These are phyloP conservation scores for Lagodon rhomboides DNA, from an alignment of 2,797 vertebrate species.

Conservation along the genomic window DNA sequence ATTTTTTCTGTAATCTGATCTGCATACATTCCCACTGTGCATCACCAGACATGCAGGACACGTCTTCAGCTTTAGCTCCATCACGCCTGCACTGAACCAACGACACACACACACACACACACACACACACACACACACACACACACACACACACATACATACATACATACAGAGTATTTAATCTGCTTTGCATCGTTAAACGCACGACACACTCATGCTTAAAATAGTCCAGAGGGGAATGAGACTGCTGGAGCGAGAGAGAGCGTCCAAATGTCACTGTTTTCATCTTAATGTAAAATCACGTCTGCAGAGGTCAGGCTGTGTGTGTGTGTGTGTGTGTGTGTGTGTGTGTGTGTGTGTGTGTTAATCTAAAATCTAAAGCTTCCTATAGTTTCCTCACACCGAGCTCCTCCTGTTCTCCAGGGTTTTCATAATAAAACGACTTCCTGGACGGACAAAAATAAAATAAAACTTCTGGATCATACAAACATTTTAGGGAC, in stretches of 20 bases:
- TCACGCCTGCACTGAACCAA: not conserved
- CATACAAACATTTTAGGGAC: not conserved
- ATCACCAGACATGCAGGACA: slow-evolving; percentile 15
- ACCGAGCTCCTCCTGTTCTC: not conserved
- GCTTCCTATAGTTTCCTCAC: slow-evolving; percentile 8
- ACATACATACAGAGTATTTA: slow-evolving; percentile 43
- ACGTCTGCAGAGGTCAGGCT: slow-evolving; percentile 44
- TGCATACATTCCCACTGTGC: slow-evolving; percentile 17
- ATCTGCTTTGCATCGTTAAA: slow-evolving; percentile 68
- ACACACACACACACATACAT: slow-evolving; percentile 25
- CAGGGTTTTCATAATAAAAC: not conserved
- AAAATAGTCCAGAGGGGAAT: slow-evolving; percentile 55
- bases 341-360: not conserved
- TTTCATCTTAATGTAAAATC: slow-evolving; percentile 70
- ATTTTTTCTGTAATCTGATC: slow-evolving; percentile 4
- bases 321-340: slow-evolving; percentile 13
- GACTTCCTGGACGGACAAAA: too few species aligned
- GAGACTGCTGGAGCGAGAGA: slow-evolving; percentile 38
- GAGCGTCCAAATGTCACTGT: slow-evolving; percentile 56
- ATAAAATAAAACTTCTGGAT: not conserved
- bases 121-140: slow-evolving; percentile 5
- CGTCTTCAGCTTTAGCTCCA: slow-evolving; percentile 3
- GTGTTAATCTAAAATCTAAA: not conserved
- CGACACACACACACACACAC: not conserved
- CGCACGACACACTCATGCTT: slow-evolving; percentile 54